Conservation (phyloP, 2,888 invertebrate species). For the Cantharis lateralis region DNA sequence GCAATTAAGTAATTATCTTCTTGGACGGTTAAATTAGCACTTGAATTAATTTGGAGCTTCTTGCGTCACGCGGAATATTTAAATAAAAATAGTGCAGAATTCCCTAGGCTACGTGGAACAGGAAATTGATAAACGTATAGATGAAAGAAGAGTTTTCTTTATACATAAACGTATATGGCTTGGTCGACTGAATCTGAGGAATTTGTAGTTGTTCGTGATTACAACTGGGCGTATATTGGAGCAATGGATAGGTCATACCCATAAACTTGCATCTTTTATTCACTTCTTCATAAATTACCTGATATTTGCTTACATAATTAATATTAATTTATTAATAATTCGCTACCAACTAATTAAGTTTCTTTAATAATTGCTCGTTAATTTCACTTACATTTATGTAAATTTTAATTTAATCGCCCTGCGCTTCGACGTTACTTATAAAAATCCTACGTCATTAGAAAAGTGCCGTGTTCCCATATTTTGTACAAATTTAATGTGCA, state of each 20-base stretch:
- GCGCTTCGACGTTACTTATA: not conserved
- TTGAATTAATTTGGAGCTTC: not conserved
- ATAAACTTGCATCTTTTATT: not conserved
- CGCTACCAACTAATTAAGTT: not conserved
- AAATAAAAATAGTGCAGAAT: not conserved
- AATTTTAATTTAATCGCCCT: not conserved
- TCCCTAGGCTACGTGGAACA: constrained; percentile 18
- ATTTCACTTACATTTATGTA: not conserved
- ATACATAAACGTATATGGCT: constrained; percentile 35
- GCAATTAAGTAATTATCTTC: not conserved
- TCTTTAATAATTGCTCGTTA: not conserved
- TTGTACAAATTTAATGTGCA: not conserved
- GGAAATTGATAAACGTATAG: constrained; percentile 14
- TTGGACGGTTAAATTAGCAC: not conserved
- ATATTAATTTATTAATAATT: not conserved
- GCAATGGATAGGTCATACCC: constrained; percentile 35
- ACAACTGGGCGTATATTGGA: constrained; percentile 47
- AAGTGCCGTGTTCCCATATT: not conserved
- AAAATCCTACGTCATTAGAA: not conserved
- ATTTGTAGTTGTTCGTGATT: constrained; percentile 51
- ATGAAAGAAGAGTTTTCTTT: constrained; percentile 38
- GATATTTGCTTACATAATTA: not conserved
- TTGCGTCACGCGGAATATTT: not conserved
- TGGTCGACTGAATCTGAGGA: constrained; percentile 49
- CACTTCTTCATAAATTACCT: not conserved